Conservation (phyloP, 2,113 vertebrate species). For the Xiphophorus couchianus region DNA sequence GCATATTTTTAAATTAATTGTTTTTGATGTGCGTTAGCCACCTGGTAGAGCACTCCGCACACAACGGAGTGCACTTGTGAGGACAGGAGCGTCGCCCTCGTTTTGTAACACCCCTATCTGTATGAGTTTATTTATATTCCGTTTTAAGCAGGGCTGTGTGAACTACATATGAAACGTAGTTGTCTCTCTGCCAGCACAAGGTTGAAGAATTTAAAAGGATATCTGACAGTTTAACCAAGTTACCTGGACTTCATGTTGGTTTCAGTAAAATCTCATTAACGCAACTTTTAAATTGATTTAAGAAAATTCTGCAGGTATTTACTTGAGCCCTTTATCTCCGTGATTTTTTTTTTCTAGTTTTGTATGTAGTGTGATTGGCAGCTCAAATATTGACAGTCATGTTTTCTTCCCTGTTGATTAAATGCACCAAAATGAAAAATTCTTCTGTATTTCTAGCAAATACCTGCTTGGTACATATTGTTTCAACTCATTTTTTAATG, state of each 20-base stretch:
- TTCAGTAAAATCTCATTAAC: neutral
- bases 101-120: neutral
- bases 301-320: too few species aligned
- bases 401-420: neutral
- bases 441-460: neutral
- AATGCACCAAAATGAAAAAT: neutral
- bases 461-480: neutral
- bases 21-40: neutral
- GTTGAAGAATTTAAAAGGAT: neutral
- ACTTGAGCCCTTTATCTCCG: too few species aligned
- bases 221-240: neutral
- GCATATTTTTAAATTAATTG: neutral
- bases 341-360: too few species aligned
- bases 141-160: neutral
- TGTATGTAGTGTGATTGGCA: too few species aligned
- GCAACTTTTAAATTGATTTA: neutral
- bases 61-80: neutral
- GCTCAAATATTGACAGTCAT: too few species aligned
- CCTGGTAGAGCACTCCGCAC: neutral
- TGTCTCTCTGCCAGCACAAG: neutral
- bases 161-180: neutral
- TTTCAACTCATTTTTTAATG: neutral
- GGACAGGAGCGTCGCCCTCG: neutral
- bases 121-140: neutral
- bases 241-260: neutral